Conservation (phyloP, 2,113 vertebrate genomes). For the Pollimyrus isidori region DNA sequence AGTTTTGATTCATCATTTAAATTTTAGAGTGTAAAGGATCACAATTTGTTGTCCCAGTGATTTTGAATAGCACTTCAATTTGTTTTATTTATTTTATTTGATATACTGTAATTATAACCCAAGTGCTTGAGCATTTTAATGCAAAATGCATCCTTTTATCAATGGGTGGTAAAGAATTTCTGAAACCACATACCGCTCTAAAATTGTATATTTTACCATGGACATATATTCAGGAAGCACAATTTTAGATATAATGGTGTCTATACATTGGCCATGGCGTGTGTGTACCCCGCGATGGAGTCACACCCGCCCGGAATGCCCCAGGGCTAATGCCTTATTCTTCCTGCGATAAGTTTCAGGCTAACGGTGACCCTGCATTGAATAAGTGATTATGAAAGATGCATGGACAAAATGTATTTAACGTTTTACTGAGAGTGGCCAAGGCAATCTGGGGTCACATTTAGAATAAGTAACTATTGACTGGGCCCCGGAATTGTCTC, state of each 20-base stretch:
- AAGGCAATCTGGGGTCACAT: background rate
- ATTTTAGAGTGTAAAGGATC: background rate
- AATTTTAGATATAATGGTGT: background rate
- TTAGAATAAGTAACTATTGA: slow-evolving; percentile 1
- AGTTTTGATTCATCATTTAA: background rate
- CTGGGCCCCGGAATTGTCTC: background rate
- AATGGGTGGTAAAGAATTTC: background rate
- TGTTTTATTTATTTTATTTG: background rate
- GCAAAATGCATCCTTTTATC: background rate
- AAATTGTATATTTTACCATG: background rate
- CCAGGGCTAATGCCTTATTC: background rate
- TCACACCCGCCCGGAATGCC: background rate
- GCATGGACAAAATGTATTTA: background rate
- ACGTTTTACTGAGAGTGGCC: background rate
- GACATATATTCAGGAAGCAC: background rate
- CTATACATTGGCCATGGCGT: background rate
- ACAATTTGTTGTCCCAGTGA: background rate
- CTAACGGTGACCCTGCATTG: background rate
- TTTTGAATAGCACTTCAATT: background rate
- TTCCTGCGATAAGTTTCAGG: background rate
- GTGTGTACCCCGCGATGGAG: background rate
- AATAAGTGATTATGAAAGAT: background rate
- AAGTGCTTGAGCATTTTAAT: background rate
- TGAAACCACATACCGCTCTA: background rate
- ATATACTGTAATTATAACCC: background rate